Evolutionary conservation across 1,140 invertebrate genomes (phyloP).

Genomic region (Drosophila hydei): DNA sequence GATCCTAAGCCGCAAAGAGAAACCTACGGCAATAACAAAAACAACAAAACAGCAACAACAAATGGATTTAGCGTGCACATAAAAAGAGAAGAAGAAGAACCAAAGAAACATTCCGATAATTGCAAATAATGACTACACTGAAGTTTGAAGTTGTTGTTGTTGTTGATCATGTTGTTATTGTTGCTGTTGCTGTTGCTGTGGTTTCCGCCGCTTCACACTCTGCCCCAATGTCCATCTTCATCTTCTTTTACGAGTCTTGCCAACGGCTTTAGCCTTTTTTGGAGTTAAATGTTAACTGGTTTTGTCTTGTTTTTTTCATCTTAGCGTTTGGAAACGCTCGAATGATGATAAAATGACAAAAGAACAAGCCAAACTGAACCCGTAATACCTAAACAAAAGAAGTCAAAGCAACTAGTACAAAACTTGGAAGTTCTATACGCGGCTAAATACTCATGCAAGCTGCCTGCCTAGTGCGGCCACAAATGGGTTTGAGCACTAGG

Average conservation of each 20-base stretch:
- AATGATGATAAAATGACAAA: slow-evolving; percentile 72
- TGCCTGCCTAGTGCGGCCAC: neutral
- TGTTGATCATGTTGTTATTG: slow-evolving; percentile 20
- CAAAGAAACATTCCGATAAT: slow-evolving; percentile 77
- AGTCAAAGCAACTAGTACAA: slow-evolving; percentile 43
- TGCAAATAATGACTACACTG: slow-evolving; percentile 78
- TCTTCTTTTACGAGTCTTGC: slow-evolving; percentile 23
- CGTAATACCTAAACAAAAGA: slow-evolving; percentile 64
- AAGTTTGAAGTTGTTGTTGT: slow-evolving; percentile 62
- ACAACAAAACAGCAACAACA: slow-evolving; percentile 31
- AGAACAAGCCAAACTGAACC: slow-evolving; percentile 49
- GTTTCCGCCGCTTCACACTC: slow-evolving; percentile 41
- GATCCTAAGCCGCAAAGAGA: slow-evolving; percentile 60
- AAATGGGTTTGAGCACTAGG: neutral
- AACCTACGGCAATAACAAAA: slow-evolving; percentile 43
- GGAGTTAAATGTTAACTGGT: slow-evolving; percentile 79
- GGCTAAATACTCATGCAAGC: slow-evolving; percentile 45
- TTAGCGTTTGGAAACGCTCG: slow-evolving; percentile 51
- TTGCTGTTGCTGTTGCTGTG: slow-evolving; percentile 38
- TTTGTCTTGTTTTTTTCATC: slow-evolving; percentile 37
- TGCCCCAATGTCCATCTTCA: slow-evolving; percentile 7
- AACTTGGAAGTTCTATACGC: slow-evolving; percentile 2
- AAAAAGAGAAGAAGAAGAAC: slow-evolving; percentile 63
- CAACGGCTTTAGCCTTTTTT: slow-evolving; percentile 65
- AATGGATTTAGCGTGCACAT: slow-evolving; percentile 61